A percentile compares a stretch with the other conserved stretches of the same genome.
Evolutionary conservation across 2,888 invertebrate genomes (phyloP).

Genomic region (Erpobdella octoculata): DNA sequence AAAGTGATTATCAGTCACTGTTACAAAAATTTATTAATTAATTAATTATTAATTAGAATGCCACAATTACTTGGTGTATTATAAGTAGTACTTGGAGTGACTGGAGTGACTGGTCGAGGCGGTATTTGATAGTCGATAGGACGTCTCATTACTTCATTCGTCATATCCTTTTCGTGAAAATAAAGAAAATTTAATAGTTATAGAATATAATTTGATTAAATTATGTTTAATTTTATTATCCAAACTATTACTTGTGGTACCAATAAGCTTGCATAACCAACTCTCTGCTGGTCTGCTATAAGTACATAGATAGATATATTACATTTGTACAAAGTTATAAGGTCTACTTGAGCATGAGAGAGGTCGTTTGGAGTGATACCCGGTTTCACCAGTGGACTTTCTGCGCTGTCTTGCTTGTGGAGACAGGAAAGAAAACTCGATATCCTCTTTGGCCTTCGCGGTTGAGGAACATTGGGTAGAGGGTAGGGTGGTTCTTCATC

Average conservation of each 20-base stretch:
- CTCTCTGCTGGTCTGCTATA: no score
- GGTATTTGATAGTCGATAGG: constrained; percentile 28
- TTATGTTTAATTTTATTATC: no score
- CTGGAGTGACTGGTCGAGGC: background rate
- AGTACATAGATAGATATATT: no score
- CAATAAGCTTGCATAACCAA: no score
- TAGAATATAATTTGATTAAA: background rate
- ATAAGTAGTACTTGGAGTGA: background rate
- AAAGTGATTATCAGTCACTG: background rate
- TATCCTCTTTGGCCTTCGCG: constrained; percentile 39
- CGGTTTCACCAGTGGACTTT: constrained; percentile 57
- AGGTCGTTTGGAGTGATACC: constrained; percentile 66
- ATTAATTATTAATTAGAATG: no score
- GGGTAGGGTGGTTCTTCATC: constrained; percentile 46
- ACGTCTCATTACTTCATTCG: constrained; percentile 23
- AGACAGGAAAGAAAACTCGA: constrained; percentile 51
- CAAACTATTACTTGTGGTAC: no score
- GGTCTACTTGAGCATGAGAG: constrained; percentile 57
- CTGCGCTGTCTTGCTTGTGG: constrained; percentile 52
- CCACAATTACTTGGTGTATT: constrained; percentile 27
- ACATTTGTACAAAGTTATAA: no score
- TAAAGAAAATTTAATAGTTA: background rate
- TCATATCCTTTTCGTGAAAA: constrained; percentile 8
- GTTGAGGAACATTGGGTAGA: constrained; percentile 40
- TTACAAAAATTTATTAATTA: no score